Conservation (phyloP, 2,888 invertebrate species). For the Chesias legatella region DNA sequence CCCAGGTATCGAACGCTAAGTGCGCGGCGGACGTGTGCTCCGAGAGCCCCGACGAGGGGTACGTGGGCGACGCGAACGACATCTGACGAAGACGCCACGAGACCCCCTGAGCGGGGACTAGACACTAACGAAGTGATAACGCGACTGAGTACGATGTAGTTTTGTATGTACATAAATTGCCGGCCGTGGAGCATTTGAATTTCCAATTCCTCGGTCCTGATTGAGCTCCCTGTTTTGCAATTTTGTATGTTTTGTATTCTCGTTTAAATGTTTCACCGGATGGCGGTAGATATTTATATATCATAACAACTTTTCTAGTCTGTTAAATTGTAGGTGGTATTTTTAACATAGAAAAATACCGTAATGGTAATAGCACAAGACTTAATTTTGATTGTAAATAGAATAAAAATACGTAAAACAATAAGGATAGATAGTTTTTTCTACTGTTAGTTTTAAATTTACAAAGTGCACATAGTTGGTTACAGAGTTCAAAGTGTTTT, state of each 20-base stretch:
- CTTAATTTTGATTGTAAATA: conserved; percentile 25
- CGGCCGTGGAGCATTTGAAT: conserved; percentile 30
- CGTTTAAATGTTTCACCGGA: conserved; percentile 28
- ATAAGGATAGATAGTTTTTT: conserved; percentile 10
- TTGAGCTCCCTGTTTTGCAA: conserved; percentile 45
- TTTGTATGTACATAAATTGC: conserved; percentile 57
- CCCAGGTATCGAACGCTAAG: conserved; percentile 71
- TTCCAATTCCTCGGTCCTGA: conserved; percentile 26
- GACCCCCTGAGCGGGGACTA: conserved; percentile 67
- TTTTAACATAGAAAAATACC: conserved; percentile 15
- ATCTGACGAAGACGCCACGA: conserved; percentile 83
- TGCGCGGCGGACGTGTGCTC: conserved; percentile 80
- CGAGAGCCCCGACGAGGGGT: conserved; percentile 93
- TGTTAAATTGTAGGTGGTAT: conserved; percentile 23
- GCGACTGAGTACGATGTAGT: conserved; percentile 75
- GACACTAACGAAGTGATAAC: conserved; percentile 74
- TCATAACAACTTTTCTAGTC: conserved; percentile 33
- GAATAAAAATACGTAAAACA: conserved; percentile 4
- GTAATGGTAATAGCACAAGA: conserved; percentile 10
- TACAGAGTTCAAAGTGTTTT: conserved; percentile 3
- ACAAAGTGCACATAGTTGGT: conserved; percentile 13
- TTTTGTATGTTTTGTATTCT: conserved; percentile 44
- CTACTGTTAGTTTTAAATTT: conserved; percentile 13
- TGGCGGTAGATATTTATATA: conserved; percentile 35
- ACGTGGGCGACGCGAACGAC: conserved; percentile 89